phyloP scores from a whole-genome alignment of 2,888 invertebrate genomes.

The Spialia ferax region DNA sequence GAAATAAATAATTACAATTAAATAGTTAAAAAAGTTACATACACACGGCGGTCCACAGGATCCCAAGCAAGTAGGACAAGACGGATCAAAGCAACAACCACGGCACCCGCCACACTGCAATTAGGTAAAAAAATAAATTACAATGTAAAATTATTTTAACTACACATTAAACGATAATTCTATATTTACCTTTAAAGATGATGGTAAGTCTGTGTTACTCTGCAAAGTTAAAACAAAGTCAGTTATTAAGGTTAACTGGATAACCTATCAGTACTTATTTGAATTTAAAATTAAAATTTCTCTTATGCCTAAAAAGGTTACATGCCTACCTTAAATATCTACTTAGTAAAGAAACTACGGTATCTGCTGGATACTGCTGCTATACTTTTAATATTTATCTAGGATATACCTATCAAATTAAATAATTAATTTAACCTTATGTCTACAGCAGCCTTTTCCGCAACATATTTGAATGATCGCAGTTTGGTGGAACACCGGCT shows the following conservation, averaged over 20 bases:
- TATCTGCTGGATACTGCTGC: too few relatives aligned
- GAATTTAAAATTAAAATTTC: too few relatives aligned
- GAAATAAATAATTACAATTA: neutral
- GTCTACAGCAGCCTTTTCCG: conserved; percentile 60
- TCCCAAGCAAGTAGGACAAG: conserved; percentile 48
- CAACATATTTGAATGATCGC: conserved; percentile 78
- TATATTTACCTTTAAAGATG: conserved; percentile 65
- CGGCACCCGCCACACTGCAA: conserved; percentile 64
- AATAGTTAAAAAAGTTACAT: conserved; percentile 35
- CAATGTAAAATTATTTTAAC: neutral
- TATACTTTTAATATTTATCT: too few relatives aligned
- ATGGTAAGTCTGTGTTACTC: conserved; percentile 73
- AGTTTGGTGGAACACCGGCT: conserved; percentile 73
- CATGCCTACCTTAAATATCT: too few relatives aligned
- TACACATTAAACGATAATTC: neutral
- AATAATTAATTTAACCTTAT: conserved; percentile 58
- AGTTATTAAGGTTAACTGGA: neutral
- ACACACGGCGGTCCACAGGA: conserved; percentile 53
- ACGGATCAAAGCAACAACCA: conserved; percentile 53
- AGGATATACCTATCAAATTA: too few relatives aligned
- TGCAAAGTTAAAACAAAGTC: conserved; percentile 54
- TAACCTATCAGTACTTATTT: too few relatives aligned
- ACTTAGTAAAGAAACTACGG: too few relatives aligned
- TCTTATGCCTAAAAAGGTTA: too few relatives aligned
- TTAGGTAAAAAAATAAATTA: conserved; percentile 11